These are phyloP conservation scores for Tangara arthus DNA, from an alignment of 2,797 vertebrate species.

Conservation along the genomic window DNA sequence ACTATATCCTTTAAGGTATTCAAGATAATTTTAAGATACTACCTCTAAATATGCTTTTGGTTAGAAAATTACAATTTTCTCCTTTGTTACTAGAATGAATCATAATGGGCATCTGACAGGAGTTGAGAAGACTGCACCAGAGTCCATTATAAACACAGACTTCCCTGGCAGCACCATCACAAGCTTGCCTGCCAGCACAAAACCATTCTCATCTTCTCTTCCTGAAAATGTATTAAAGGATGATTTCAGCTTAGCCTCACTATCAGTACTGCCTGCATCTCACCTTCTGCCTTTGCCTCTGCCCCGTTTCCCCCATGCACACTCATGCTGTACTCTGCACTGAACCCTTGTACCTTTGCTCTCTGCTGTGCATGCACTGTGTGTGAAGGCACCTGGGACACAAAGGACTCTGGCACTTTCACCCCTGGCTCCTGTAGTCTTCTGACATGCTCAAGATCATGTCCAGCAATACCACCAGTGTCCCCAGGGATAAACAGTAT, in stretches of 20 bases:
- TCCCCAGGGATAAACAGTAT: not conserved
- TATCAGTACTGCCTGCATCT: not conserved
- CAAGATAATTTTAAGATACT: not conserved
- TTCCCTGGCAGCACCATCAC: not conserved
- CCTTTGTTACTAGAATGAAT: not conserved
- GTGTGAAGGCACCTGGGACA: not conserved
- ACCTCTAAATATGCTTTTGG: not conserved
- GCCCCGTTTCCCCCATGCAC: too few species aligned
- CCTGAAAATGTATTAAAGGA: not conserved
- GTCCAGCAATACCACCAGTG: not conserved
- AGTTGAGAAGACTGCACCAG: not conserved
- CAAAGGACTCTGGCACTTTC: not conserved
- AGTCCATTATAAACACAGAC: not conserved
- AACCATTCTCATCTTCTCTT: not conserved
- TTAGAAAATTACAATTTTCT: not conserved
- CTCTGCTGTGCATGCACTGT: accelerated
- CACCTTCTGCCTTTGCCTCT: not conserved
- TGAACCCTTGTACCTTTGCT: not conserved
- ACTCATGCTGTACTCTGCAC: not conserved
- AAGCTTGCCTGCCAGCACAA: not conserved
- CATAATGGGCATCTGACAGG: not conserved
- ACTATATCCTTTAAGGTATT: not conserved
- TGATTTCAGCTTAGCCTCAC: not conserved
- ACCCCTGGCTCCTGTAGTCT: not conserved
- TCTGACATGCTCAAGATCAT: not conserved